A percentile compares a stretch with the other conserved stretches of the same genome.
phyloP scores from a whole-genome alignment of 2,797 vertebrate species.

The Bovichtus diacanthus region DNA sequence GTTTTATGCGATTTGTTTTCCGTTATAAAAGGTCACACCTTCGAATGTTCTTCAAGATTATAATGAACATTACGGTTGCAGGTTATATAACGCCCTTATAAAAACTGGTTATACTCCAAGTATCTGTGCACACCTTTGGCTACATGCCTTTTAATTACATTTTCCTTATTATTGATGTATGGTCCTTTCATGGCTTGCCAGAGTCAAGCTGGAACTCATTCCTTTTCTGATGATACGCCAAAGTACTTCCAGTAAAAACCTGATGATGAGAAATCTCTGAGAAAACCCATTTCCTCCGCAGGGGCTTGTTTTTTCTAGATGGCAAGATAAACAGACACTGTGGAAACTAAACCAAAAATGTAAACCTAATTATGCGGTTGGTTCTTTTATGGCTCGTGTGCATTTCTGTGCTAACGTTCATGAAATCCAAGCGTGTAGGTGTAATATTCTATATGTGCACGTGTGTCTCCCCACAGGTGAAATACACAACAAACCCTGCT shows the following conservation, averaged over 20 bases:
- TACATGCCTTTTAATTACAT: no score
- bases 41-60: background rate
- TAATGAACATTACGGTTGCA: background rate
- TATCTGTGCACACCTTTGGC: background rate
- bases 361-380: background rate
- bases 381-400: background rate
- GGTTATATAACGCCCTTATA: background rate
- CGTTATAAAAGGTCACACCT: background rate
- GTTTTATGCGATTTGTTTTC: background rate
- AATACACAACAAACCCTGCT: conserved; percentile 90
- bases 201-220: conserved; percentile 22
- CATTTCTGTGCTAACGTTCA: background rate
- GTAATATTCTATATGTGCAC: background rate
- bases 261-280: background rate
- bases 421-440: background rate
- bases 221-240: background rate
- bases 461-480: conserved; percentile 82
- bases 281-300: background rate
- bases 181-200: background rate
- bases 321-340: background rate
- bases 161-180: background rate
- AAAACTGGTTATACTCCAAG: background rate
- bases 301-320: background rate
- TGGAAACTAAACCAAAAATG: background rate
- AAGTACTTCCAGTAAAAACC: conserved; percentile 34